Evolutionary conservation across 2,797 vertebrate genomes (phyloP), one percentile per base, ranked within the genome.

Genomic region (Lagocephalus sceleratus): DNA sequence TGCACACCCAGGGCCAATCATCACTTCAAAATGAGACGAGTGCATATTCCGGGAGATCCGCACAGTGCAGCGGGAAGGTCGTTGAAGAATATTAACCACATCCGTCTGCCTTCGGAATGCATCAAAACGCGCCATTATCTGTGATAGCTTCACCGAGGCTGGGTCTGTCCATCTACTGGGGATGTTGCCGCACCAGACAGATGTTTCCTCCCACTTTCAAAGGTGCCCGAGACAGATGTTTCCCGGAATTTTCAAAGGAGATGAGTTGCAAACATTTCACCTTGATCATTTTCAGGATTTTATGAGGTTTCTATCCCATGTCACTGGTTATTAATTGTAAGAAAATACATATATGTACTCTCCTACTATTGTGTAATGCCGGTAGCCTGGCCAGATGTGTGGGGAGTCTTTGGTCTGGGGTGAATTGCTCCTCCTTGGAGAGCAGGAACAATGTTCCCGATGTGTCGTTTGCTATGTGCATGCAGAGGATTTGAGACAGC

Each of bases 181-280:
- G 42, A 35, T 22, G 57, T 60, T 60, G 44, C 50, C 5, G 10
- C 48, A 60, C 61, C 60, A 76, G 68, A 71, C 74, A 82, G 81
- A 81, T 83, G 85, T 75, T 47, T 80, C 69, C 64, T 29, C 57
- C 43, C 19, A 55, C 44, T 70, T 84, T 81, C 75, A 81, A 60
- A 75, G 75, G 66, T 79, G 50, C 79, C 60, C 35, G 54, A 75
- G 66, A 76, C 89, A 90, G 87, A 85, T 90, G 90, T 75, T 85
- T 85, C 57, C 49, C 60, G 11, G 65, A 57, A 60, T 82, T 89
- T 88, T 90, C 88, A 87, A 88, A 91, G 87, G 71, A 73, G 63
- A 68, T 47, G 68, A 83, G 85, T 86, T 73, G 44, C 63, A 53
- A 60, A 48, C 71, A 73, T 64, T 63, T 82, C 56, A 72, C 81